A percentile compares a stretch with the other conserved stretches of the same genome.
These are phyloP conservation scores for Tonatia bakeri DNA, from an alignment of 2,113 vertebrate species.

Conservation along the genomic window DNA sequence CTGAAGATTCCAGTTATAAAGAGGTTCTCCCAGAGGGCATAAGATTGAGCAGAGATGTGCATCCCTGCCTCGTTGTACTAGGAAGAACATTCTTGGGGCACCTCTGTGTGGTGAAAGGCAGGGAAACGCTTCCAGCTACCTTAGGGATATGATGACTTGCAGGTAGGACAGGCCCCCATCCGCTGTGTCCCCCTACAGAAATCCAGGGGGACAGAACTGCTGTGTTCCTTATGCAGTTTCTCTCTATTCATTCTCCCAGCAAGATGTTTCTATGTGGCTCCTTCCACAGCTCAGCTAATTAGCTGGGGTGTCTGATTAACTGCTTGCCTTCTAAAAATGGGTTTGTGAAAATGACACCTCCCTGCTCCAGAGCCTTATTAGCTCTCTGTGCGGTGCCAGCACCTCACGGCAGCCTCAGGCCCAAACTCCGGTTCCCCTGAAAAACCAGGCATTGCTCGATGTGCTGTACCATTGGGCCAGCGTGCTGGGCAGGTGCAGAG, in stretches of 20 bases:
- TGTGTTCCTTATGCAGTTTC: neutral
- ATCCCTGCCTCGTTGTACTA: neutral
- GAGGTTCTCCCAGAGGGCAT: neutral
- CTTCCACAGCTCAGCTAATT: neutral
- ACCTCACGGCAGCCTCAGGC: neutral
- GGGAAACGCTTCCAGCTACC: neutral
- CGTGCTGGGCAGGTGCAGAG: neutral
- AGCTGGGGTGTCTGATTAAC: constrained; percentile 29
- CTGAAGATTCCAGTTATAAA: neutral
- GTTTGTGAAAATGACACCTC: neutral
- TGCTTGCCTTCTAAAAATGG: constrained; percentile 34
- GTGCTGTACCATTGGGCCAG: neutral
- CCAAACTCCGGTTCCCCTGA: neutral
- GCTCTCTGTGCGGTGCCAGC: neutral
- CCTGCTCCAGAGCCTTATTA: neutral
- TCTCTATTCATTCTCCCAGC: neutral
- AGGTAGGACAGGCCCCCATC: no score
- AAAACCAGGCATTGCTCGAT: neutral
- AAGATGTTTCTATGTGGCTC: neutral
- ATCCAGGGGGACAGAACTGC: neutral
- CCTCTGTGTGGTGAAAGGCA: neutral
- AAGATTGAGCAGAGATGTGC: neutral
- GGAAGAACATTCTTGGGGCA: neutral
- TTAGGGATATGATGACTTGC: neutral
- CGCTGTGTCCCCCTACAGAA: neutral